Evolutionary conservation across 2,797 vertebrate genomes (phyloP).

Genomic region (Adrianichthys oophorus): DNA sequence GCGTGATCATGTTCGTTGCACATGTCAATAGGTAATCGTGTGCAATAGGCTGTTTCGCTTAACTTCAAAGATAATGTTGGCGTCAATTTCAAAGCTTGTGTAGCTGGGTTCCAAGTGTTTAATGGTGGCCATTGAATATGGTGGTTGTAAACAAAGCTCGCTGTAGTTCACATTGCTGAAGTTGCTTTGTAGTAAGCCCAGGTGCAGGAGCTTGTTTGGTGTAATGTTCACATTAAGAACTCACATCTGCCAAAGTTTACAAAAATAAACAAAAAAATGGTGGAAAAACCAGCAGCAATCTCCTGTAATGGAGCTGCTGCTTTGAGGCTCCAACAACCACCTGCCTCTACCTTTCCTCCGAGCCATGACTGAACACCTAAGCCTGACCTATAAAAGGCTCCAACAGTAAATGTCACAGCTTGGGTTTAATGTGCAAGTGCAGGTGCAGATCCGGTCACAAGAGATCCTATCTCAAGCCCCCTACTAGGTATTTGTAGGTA

Average conservation of each 20-base stretch:
- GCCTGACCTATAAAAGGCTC: conserved; percentile 62
- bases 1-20: too few relatives aligned
- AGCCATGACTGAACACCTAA: conserved; percentile 66
- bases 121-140: conserved; percentile 4
- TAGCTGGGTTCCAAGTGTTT: not conserved
- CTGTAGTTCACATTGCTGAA: conserved; percentile 22
- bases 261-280: conserved; percentile 37
- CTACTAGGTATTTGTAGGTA: conserved; percentile 26
- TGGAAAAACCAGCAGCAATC: conserved; percentile 50
- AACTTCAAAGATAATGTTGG: too few relatives aligned
- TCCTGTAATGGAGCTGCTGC: conserved; percentile 55
- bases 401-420: conserved; percentile 54
- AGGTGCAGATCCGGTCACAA: conserved; percentile 40
- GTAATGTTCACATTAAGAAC: conserved; percentile 52
- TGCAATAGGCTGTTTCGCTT: too few relatives aligned
- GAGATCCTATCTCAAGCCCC: conserved; percentile 40
- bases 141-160: conserved; percentile 14
- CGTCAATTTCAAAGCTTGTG: not conserved
- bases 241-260: conserved; percentile 40
- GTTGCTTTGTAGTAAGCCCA: conserved; percentile 20
- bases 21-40: too few relatives aligned
- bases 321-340: conserved; percentile 53
- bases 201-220: conserved; percentile 41
- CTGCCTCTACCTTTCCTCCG: conserved; percentile 2
- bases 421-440: conserved; percentile 40